Conservation (phyloP, 2,888 invertebrate genomes). For the Drosophila mayaguana region DNA sequence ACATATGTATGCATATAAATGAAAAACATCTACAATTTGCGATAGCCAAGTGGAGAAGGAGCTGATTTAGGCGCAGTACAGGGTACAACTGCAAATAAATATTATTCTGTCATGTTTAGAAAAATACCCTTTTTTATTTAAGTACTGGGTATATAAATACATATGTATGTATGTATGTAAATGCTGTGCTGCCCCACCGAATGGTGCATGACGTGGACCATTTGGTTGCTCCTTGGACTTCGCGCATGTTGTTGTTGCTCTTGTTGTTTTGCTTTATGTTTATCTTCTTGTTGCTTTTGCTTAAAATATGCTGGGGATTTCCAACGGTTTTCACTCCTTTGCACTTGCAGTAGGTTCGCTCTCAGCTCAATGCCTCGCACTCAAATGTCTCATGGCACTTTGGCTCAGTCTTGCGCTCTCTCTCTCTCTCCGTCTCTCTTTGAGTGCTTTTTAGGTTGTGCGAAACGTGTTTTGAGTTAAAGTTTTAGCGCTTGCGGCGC, state of each 20-base stretch:
- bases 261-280: slow-evolving; percentile 19
- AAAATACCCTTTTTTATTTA: not conserved
- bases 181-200: slow-evolving; percentile 28
- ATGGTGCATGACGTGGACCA: slow-evolving; percentile 48
- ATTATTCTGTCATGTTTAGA: too few species aligned
- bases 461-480: slow-evolving; percentile 43
- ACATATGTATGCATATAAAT: not conserved
- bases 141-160: not conserved
- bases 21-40: not conserved
- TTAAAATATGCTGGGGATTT: slow-evolving; percentile 69
- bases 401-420: slow-evolving; percentile 4
- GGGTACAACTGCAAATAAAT: not conserved
- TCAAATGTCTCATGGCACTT: not conserved
- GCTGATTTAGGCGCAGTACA: too few species aligned
- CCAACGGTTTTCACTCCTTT: slow-evolving; percentile 37
- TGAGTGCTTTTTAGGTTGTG: slow-evolving; percentile 38
- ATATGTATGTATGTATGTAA: too few species aligned
- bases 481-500: slow-evolving; percentile 18
- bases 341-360: slow-evolving; percentile 7
- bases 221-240: slow-evolving; percentile 43
- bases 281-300: slow-evolving; percentile 23
- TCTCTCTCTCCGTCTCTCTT: slow-evolving; percentile 8
- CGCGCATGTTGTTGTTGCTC: slow-evolving; percentile 17
- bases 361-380: not conserved
- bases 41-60: not conserved